These are phyloP conservation scores for Drosophila antonietae DNA, from an alignment of 2,888 invertebrate genomes.

Conservation along the genomic window DNA sequence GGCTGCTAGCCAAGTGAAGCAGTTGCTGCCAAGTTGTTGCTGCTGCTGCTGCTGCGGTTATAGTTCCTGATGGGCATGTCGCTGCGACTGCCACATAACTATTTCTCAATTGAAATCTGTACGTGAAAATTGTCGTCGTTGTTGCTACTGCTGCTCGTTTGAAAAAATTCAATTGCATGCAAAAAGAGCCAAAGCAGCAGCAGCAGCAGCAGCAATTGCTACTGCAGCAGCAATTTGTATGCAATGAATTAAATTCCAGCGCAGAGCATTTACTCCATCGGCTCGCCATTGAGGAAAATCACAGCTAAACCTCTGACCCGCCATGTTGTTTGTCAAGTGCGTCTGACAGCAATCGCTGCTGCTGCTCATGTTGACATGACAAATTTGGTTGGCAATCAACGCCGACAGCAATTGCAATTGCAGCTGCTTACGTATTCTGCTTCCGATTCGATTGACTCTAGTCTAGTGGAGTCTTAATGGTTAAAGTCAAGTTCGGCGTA, in stretches of 20 bases:
- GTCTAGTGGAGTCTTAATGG: background rate
- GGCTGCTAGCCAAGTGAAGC: slow-evolving; percentile 48
- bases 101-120: slow-evolving; percentile 78
- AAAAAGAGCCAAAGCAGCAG: background rate
- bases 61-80: slow-evolving; percentile 24
- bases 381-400: slow-evolving; percentile 51
- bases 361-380: slow-evolving; percentile 60
- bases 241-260: slow-evolving; percentile 74
- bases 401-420: background rate
- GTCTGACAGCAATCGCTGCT: slow-evolving; percentile 50
- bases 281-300: slow-evolving; percentile 74
- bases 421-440: background rate
- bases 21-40: slow-evolving; percentile 20
- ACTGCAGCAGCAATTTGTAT: slow-evolving; percentile 69
- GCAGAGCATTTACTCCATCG: slow-evolving; percentile 66
- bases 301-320: slow-evolving; percentile 65
- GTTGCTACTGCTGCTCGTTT: slow-evolving; percentile 20
- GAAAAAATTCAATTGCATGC: slow-evolving; percentile 6
- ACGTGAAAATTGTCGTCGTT: slow-evolving; percentile 69
- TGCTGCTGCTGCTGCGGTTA: slow-evolving; percentile 8
- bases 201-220: background rate
- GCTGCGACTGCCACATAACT: slow-evolving; percentile 63
- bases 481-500: background rate
- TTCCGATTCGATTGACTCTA: background rate
- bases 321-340: slow-evolving; percentile 69